Evolutionary conservation across 2,888 invertebrate species (phyloP).

Genomic region (Noctua pronuba): DNA sequence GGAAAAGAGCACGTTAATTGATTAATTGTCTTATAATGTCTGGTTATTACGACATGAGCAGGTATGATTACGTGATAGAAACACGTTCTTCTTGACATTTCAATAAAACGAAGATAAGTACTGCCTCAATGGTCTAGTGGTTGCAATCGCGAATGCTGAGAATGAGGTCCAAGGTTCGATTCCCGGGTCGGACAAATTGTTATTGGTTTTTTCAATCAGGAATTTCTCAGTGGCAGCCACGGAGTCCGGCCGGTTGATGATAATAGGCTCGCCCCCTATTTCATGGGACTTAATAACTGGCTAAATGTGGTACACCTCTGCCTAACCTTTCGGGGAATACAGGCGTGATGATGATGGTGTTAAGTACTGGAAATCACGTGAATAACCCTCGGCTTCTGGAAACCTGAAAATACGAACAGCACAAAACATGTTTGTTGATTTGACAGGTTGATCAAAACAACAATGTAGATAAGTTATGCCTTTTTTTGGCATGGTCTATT

Average conservation of each 20-base stretch:
- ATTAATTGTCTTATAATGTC: constrained; percentile 16
- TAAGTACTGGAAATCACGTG: neutral
- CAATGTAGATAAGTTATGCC: neutral
- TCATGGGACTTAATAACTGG: no score
- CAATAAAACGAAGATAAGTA: neutral
- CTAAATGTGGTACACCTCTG: no score
- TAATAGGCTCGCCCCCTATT: no score
- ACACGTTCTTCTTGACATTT: constrained; percentile 29
- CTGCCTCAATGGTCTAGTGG: no score
- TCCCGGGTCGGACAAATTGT: no score
- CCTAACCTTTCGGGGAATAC: no score
- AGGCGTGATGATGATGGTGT: no score
- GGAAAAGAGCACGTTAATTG: constrained; percentile 12
- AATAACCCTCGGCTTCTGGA: neutral
- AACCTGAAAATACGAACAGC: neutral
- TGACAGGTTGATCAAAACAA: neutral
- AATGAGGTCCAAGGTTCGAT: no score
- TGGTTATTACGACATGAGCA: constrained; percentile 33
- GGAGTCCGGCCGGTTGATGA: no score
- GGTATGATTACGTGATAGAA: constrained; percentile 18
- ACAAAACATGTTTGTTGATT: neutral
- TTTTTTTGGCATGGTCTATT: neutral
- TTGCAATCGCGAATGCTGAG: no score
- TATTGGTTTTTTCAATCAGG: no score
- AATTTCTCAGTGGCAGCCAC: no score